These are phyloP conservation scores for Numenius arquata DNA, from an alignment of 2,113 vertebrate species.

Conservation along the genomic window DNA sequence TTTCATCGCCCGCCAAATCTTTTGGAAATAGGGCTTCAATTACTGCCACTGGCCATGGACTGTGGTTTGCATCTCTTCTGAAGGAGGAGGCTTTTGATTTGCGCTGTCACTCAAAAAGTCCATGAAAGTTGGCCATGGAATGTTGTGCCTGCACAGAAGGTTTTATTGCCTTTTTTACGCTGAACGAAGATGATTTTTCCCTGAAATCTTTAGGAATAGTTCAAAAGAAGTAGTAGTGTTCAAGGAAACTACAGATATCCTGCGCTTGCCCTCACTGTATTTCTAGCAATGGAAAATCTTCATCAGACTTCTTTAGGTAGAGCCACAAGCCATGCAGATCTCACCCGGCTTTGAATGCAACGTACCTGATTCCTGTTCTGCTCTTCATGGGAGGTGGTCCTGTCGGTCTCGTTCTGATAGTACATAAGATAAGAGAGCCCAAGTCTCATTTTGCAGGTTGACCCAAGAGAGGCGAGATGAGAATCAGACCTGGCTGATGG, in stretches of 20 bases:
- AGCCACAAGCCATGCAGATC: neutral
- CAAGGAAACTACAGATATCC: neutral
- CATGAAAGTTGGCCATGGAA: neutral
- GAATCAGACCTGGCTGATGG: neutral
- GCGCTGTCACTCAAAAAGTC: neutral
- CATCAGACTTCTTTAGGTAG: neutral
- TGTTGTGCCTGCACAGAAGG: neutral
- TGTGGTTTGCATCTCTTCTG: conserved; percentile 16
- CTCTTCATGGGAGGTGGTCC: neutral
- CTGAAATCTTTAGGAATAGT: neutral
- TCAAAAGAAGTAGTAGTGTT: neutral
- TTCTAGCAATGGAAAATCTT: neutral
- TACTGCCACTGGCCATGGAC: conserved; percentile 24
- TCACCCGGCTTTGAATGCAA: neutral
- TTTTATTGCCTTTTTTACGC: neutral
- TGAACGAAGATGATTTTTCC: neutral
- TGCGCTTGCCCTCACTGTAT: neutral
- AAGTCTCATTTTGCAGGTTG: neutral
- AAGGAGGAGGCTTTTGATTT: conserved; percentile 22
- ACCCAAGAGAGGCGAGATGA: neutral
- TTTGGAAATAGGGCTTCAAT: neutral
- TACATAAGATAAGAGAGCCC: neutral
- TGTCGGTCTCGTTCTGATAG: neutral
- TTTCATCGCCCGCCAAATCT: conserved; percentile 44
- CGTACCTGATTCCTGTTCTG: neutral